phyloP scores from a whole-genome alignment of 1,140 invertebrate species.

The Dysdera silvatica region DNA sequence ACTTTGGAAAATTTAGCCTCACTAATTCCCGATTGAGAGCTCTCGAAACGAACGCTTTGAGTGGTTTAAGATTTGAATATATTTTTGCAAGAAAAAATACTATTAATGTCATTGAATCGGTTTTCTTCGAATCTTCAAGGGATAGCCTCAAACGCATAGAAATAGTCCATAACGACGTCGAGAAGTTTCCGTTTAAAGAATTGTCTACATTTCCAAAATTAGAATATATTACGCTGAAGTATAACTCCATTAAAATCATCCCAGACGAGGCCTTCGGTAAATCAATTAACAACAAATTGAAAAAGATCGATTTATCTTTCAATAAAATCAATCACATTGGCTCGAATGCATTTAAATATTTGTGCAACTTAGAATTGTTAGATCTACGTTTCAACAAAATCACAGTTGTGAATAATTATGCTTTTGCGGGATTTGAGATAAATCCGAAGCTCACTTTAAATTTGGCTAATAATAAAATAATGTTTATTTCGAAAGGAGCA shows the following conservation, averaged over 20 bases:
- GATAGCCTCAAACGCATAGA: slow-evolving; percentile 17
- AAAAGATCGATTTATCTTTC: slow-evolving; percentile 29
- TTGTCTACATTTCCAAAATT: slow-evolving; percentile 19
- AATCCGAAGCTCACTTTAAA: slow-evolving; percentile 17
- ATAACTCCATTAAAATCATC: slow-evolving; percentile 26
- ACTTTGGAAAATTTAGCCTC: slow-evolving; percentile 23
- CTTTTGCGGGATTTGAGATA: slow-evolving; percentile 5
- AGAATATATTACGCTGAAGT: slow-evolving; percentile 20
- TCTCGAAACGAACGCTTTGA: slow-evolving; percentile 6
- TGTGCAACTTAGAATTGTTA: slow-evolving; percentile 14
- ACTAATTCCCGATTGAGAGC: slow-evolving; percentile 19
- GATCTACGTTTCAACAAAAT: slow-evolving; percentile 26
- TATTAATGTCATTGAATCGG: background rate
- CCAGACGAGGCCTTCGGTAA: slow-evolving; percentile 25
- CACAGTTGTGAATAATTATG: slow-evolving; percentile 25
- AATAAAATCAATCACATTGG: slow-evolving; percentile 30
- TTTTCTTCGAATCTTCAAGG: slow-evolving; percentile 18
- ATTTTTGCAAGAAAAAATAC: slow-evolving; percentile 23
- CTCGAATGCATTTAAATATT: slow-evolving; percentile 21
- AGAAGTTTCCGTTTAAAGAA: slow-evolving; percentile 26
- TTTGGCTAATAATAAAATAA: slow-evolving; percentile 23
- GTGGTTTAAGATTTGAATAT: slow-evolving; percentile 17
- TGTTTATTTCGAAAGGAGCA: slow-evolving; percentile 18
- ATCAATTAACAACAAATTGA: slow-evolving; percentile 10
- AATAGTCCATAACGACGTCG: slow-evolving; percentile 27